phyloP scores from a whole-genome alignment of 2,888 invertebrate genomes.

The Drosophila colorata region DNA sequence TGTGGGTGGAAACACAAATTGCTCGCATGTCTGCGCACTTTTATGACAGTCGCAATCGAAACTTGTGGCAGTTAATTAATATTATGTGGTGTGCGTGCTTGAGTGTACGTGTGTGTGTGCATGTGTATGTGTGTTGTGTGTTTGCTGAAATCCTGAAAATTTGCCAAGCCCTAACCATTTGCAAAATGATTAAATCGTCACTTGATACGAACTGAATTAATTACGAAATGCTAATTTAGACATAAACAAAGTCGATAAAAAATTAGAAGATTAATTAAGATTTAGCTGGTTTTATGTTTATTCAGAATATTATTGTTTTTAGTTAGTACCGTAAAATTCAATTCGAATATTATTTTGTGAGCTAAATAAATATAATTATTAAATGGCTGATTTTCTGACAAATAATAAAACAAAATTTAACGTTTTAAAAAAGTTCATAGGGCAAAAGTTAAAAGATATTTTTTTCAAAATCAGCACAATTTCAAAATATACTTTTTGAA shows the following conservation, averaged over 20 bases:
- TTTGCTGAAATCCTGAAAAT: constrained; percentile 37
- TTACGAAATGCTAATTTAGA: constrained; percentile 40
- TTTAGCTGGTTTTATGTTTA: background rate
- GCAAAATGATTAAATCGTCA: constrained; percentile 54
- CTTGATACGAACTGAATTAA: constrained; percentile 49
- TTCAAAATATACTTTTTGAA: no score
- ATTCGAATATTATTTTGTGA: no score
- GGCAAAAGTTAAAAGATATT: no score
- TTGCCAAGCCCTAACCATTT: constrained; percentile 48
- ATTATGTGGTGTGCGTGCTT: constrained; percentile 17
- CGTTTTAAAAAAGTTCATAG: no score
- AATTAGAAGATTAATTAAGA: background rate
- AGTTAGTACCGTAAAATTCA: no score
- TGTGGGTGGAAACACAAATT: constrained; percentile 58
- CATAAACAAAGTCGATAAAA: constrained; percentile 5
- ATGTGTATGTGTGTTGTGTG: constrained; percentile 12
- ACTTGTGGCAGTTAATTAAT: constrained; percentile 69
- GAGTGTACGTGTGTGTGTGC: background rate
- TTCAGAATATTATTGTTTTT: no score
- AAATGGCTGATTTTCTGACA: no score
- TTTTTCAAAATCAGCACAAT: no score
- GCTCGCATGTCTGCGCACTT: constrained; percentile 73
- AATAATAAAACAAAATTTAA: no score
- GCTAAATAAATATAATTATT: no score
- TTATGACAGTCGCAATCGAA: constrained; percentile 65